Evolutionary conservation across 1,140 invertebrate species (phyloP), one percentile per base, ranked within the genome.

Genomic region (Ctenoplectra terminalis): DNA sequence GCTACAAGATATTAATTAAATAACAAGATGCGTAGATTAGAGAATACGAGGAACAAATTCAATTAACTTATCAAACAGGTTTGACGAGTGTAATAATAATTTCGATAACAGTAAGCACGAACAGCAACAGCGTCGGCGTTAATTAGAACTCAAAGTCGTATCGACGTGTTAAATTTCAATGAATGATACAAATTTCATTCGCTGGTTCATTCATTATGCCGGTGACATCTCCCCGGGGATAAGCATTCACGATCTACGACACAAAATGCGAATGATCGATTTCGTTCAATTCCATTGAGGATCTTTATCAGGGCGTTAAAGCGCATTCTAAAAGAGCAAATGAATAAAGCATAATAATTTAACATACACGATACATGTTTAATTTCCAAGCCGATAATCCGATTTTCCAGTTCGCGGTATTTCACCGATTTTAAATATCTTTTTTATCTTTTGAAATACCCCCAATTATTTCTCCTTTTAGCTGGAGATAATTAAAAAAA

Each of bases 131-230:
- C 13, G 6, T n/a, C 17, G 37, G 20, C 2, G 17, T 46, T 60
- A 60, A 34, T 73, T 54, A 37, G 23, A 69, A 52, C 29, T 20
- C 15, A 13, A 54, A 23, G 46, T 73, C 17, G 46, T 50, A 73
- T 9, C 20, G 40, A 34, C 29, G 29, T 6, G 43, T 46, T 34
- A 48, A 60, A 61, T 48, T 61, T 48, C 40, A 50, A 61, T 34
- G 29, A 61, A 61, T 11, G 29, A 73, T 43, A 72, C 29, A 20
- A 67, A 67, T 69, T 48, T 31, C 15, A 67, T 50, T 50, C 46
- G 46, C 15, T 13, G 20, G 1, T 52, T 52, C 50, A 52, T 52
- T 52, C 50, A 23, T 52, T 52, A 52, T 52, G 11, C 20, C 50
- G 50, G 3, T 52, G 20, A 52, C 20, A 23, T 31, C 46, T 46